These are phyloP conservation scores for Epinotia demarniana DNA, from an alignment of 2,888 invertebrate species.

Conservation along the genomic window DNA sequence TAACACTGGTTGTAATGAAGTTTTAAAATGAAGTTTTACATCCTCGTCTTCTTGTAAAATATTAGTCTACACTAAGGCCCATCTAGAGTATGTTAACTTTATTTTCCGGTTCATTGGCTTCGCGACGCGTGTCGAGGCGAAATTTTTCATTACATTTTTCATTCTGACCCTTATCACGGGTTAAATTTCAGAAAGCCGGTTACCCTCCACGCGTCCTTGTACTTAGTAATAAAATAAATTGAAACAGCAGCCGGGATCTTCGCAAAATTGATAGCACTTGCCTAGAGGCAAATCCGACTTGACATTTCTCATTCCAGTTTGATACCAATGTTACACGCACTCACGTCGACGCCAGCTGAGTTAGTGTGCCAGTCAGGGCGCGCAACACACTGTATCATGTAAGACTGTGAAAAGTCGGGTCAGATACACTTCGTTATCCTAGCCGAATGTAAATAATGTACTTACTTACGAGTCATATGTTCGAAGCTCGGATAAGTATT, in stretches of 20 bases:
- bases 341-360: no score
- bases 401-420: no score
- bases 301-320: neutral
- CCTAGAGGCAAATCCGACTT: neutral
- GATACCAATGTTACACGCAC: no score
- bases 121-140: slow-evolving; percentile 11
- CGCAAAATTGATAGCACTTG: slow-evolving; percentile 41
- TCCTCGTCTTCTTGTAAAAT: neutral
- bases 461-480: neutral
- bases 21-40: neutral
- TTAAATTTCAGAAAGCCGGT: slow-evolving; percentile 36
- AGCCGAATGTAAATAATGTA: no score
- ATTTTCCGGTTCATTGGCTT: slow-evolving; percentile 31
- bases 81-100: slow-evolving; percentile 6
- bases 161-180: slow-evolving; percentile 39
- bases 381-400: no score
- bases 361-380: no score
- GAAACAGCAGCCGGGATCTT: slow-evolving; percentile 36
- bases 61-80: neutral
- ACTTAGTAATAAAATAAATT: slow-evolving; percentile 42
- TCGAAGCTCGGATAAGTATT: slow-evolving; percentile 21
- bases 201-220: slow-evolving; percentile 25
- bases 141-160: slow-evolving; percentile 38
- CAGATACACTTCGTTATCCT: no score
- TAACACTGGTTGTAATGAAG: neutral